Evolutionary conservation across 1,140 invertebrate species (phyloP).

Genomic region (Ctenoplectra terminalis): DNA sequence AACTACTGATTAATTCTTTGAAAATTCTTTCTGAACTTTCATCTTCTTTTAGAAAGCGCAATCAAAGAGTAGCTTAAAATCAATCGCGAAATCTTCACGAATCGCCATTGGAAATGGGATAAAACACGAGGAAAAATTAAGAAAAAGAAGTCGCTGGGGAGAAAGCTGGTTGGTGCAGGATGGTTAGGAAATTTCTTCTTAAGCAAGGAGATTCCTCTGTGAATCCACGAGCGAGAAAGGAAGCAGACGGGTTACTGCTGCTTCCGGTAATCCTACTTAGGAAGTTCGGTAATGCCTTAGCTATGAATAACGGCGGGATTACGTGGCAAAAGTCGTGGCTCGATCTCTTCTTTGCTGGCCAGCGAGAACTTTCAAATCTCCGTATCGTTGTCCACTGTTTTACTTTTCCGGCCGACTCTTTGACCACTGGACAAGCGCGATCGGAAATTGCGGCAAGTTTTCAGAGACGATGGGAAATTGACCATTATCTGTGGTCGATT

Average conservation of each 20-base stretch:
- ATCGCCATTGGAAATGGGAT: not conserved
- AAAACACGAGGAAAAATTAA: not conserved
- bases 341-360: slow-evolving; percentile 47
- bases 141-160: slow-evolving; percentile 17
- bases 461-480: not conserved
- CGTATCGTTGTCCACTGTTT: slow-evolving; percentile 48
- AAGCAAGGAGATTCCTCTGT: slow-evolving; percentile 48
- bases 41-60: not conserved
- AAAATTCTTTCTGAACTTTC: not conserved
- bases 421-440: not conserved
- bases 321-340: slow-evolving; percentile 62
- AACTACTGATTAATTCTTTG: too few species aligned
- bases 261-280: slow-evolving; percentile 69
- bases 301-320: slow-evolving; percentile 70
- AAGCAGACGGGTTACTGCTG: slow-evolving; percentile 43
- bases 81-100: not conserved
- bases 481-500: not conserved
- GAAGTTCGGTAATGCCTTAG: slow-evolving; percentile 62
- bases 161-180: slow-evolving; percentile 11
- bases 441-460: not conserved
- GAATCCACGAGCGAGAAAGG: slow-evolving; percentile 31
- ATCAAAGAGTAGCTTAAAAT: not conserved
- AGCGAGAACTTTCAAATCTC: slow-evolving; percentile 52
- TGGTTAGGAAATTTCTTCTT: slow-evolving; percentile 69
- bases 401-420: slow-evolving; percentile 35